A percentile compares a stretch with the other conserved stretches of the same genome.
phyloP scores from a whole-genome alignment of 2,888 invertebrate species.

The Drosophila pullipes region DNA sequence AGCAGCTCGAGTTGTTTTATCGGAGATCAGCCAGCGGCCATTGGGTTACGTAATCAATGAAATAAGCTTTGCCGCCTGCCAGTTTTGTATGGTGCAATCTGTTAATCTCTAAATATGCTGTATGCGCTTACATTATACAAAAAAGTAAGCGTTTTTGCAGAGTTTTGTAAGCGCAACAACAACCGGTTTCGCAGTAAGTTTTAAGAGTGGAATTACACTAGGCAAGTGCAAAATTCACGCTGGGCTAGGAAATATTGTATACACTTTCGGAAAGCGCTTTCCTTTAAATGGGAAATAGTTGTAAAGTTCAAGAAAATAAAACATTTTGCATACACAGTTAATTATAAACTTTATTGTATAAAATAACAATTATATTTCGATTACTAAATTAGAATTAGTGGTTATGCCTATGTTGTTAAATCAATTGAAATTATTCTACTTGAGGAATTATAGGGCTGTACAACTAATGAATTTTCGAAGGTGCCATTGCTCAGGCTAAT shows the following conservation, averaged over 20 bases:
- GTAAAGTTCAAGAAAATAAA: slow-evolving; percentile 3
- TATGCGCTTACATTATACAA: not conserved
- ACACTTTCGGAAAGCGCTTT: not conserved
- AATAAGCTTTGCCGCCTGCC: not conserved
- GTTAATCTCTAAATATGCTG: not conserved
- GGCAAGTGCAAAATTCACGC: not conserved
- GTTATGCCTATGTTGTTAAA: slow-evolving; percentile 81
- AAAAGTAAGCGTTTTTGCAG: not conserved
- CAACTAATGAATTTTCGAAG: slow-evolving; percentile 69
- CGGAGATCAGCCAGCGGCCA: not conserved
- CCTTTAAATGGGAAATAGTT: not conserved
- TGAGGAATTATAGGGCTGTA: slow-evolving; percentile 73
- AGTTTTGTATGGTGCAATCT: not conserved
- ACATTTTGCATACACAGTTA: slow-evolving; percentile 24
- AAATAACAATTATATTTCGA: slow-evolving; percentile 66
- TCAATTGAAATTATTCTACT: slow-evolving; percentile 84
- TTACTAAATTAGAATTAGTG: slow-evolving; percentile 36
- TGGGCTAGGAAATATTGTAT: not conserved
- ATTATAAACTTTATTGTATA: slow-evolving; percentile 63
- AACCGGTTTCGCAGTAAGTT: not conserved
- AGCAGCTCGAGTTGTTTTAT: not conserved
- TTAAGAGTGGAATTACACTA: not conserved
- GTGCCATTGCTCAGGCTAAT: slow-evolving; percentile 38
- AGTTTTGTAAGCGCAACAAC: not conserved
- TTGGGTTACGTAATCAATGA: not conserved